Conservation (phyloP, 2,113 vertebrate genomes). For the Neotragus pygmaeus region DNA sequence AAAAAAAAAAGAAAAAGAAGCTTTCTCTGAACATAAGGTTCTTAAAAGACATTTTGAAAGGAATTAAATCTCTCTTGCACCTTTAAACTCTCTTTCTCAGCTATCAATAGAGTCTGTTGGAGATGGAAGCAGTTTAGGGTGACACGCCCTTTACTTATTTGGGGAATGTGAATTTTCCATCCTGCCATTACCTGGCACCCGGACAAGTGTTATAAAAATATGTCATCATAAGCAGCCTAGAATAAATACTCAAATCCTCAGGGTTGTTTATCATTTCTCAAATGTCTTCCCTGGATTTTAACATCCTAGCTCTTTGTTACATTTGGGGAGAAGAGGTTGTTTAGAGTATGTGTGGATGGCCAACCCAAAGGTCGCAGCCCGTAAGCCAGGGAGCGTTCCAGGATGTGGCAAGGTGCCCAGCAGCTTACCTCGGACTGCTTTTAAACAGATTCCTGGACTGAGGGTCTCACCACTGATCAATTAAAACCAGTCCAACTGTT, state of each 20-base stretch:
- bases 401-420: neutral
- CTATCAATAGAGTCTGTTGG: conserved; percentile 80
- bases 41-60: conserved; percentile 66
- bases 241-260: conserved; percentile 71
- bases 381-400: neutral
- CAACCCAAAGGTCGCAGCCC: neutral
- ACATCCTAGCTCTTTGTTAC: conserved; percentile 48
- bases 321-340: conserved; percentile 16
- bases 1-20: neutral
- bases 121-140: conserved; percentile 78
- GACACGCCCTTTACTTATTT: conserved; percentile 85
- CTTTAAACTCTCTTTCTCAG: conserved; percentile 80
- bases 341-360: neutral
- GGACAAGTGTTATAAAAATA: conserved; percentile 75
- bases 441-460: neutral
- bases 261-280: conserved; percentile 71
- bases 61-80: conserved; percentile 74
- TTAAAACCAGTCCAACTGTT: neutral
- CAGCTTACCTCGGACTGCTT: neutral
- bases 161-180: conserved; percentile 83
- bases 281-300: conserved; percentile 63
- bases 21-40: conserved; percentile 78
- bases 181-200: conserved; percentile 72
- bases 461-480: neutral
- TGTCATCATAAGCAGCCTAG: conserved; percentile 72